Conservation (phyloP, 2,113 vertebrate genomes). For the Monarcha castaneiventris region DNA sequence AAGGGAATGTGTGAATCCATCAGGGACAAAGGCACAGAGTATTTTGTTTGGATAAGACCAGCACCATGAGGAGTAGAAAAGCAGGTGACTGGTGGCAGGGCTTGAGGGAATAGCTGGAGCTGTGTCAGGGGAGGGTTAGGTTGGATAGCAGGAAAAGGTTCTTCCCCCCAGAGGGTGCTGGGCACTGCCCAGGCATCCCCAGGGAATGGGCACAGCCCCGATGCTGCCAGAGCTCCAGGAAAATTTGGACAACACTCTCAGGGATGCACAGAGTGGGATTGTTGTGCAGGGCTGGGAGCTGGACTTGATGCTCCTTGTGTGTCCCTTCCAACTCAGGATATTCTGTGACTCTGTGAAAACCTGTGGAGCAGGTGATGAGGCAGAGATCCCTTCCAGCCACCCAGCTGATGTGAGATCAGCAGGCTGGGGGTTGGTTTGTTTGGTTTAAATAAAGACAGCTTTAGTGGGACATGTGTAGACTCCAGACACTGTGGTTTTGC, state of each 20-base stretch:
- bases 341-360: neutral
- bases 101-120: neutral
- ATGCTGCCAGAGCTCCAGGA: neutral
- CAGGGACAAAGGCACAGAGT: neutral
- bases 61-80: neutral
- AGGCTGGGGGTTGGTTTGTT: neutral
- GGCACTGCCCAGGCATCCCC: neutral
- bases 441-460: neutral
- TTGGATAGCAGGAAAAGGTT: neutral
- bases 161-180: neutral
- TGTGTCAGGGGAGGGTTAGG: neutral
- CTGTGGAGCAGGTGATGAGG: neutral
- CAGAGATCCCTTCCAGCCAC: neutral
- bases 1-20: neutral
- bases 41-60: neutral
- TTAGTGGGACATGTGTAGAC: neutral
- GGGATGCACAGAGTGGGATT: neutral
- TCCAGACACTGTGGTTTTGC: conserved; percentile 22
- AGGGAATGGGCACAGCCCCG: neutral
- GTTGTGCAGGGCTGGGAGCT: neutral
- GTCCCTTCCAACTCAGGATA: neutral
- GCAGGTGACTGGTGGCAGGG: neutral
- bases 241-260: neutral
- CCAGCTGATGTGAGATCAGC: neutral
- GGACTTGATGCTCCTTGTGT: neutral